Evolutionary conservation across 2,888 invertebrate genomes (phyloP).

Genomic region (Aspidiotus destructor): DNA sequence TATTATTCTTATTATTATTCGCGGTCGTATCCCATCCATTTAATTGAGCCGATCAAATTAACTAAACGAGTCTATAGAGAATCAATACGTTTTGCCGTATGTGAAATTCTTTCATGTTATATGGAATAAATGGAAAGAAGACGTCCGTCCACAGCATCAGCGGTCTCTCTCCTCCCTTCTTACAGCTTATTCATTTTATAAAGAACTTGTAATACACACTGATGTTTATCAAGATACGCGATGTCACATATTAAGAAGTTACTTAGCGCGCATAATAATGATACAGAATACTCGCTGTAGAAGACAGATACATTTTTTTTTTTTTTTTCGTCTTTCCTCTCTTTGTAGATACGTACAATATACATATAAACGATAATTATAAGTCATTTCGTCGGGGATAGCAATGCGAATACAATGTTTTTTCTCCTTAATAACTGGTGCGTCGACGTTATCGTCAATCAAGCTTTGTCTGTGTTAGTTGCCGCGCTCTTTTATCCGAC

Average conservation of each 20-base stretch:
- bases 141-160: too few relatives aligned
- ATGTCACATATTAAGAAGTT: slow-evolving; percentile 27
- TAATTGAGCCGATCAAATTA: slow-evolving; percentile 30
- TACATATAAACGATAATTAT: not conserved
- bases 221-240: slow-evolving; percentile 28
- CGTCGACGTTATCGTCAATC: not conserved
- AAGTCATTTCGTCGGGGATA: slow-evolving; percentile 2
- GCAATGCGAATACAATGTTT: slow-evolving; percentile 2
- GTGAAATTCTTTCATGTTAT: slow-evolving; percentile 25
- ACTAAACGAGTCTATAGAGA: too few relatives aligned
- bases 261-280: slow-evolving; percentile 29
- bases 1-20: slow-evolving; percentile 18
- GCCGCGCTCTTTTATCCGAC: too few relatives aligned
- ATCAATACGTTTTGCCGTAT: not conserved
- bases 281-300: slow-evolving; percentile 4
- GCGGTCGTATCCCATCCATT: slow-evolving; percentile 1
- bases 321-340: too few relatives aligned
- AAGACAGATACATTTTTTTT: not conserved
- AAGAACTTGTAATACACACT: slow-evolving; percentile 31
- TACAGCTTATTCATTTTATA: not conserved
- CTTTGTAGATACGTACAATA: too few relatives aligned
- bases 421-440: not conserved
- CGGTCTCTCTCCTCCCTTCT: not conserved
- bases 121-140: too few relatives aligned
- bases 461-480: not conserved